Evolutionary conservation across 1,140 invertebrate species (phyloP).

Genomic region (Drepana arcuata): DNA sequence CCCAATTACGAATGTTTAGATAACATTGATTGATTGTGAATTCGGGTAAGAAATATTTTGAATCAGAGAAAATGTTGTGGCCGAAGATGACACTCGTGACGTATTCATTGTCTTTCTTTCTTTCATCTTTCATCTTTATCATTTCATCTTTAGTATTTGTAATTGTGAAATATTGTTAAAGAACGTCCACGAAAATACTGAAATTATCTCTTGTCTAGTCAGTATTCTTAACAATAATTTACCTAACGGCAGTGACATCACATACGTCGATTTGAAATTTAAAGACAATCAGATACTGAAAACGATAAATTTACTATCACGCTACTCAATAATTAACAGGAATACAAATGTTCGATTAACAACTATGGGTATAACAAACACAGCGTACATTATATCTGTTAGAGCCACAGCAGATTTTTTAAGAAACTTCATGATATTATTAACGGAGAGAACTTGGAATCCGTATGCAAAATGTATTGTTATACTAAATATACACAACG

Average conservation of each 20-base stretch:
- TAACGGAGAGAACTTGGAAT: slow-evolving; percentile 16
- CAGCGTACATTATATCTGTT: slow-evolving; percentile 6
- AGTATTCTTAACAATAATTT: slow-evolving; percentile 14
- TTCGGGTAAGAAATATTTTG: no score
- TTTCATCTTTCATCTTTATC: no score
- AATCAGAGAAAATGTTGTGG: no score
- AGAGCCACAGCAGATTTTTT: background rate
- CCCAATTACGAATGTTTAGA: no score
- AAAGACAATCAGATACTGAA: slow-evolving; percentile 12
- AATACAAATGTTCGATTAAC: background rate
- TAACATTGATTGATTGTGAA: no score
- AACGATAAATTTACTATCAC: slow-evolving; percentile 2
- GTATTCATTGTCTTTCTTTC: no score
- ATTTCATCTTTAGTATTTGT: no score
- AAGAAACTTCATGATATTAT: background rate
- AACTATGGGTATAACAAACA: background rate
- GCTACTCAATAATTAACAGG: background rate
- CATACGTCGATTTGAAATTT: slow-evolving; percentile 10
- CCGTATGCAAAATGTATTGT: slow-evolving; percentile 20
- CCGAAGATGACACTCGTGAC: no score
- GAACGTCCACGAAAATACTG: no score
- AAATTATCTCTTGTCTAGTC: no score
- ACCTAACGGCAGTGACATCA: slow-evolving; percentile 2
- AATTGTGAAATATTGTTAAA: no score
- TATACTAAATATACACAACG: slow-evolving; percentile 6